A percentile compares a stretch with the other conserved stretches of the same genome.
phyloP scores from a whole-genome alignment of 1,140 invertebrate genomes.

The Bactericera cockerelli region DNA sequence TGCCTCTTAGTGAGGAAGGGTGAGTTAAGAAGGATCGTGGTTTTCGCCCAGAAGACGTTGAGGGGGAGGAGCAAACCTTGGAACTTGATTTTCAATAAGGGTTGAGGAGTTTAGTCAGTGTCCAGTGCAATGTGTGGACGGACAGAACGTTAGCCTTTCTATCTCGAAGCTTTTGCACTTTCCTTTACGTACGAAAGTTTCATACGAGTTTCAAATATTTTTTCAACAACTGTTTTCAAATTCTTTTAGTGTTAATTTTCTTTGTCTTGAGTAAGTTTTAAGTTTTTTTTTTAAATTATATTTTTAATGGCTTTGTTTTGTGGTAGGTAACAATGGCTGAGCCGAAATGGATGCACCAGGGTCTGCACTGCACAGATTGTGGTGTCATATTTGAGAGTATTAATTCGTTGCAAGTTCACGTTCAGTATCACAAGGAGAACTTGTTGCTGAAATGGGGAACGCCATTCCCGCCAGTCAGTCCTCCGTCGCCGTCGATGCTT shows the following conservation, averaged over 20 bases:
- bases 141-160: not conserved
- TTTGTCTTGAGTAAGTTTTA: not conserved
- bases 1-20: not conserved
- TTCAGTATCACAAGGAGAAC: constrained; percentile 62
- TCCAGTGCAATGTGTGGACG: constrained; percentile 1
- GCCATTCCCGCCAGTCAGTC: not conserved
- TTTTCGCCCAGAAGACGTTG: constrained; percentile 4
- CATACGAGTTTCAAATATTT: constrained; percentile 29
- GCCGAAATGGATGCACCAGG: constrained; percentile 34
- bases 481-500: not conserved
- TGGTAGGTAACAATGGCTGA: constrained; percentile 27
- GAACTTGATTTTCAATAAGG: constrained; percentile 8
- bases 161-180: not conserved
- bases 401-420: constrained; percentile 57
- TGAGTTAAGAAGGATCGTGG: constrained; percentile 9
- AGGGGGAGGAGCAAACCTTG: constrained; percentile 3
- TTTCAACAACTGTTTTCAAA: constrained; percentile 18
- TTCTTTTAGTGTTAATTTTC: constrained; percentile 16
- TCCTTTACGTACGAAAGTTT: constrained; percentile 21
- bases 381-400: constrained; percentile 51
- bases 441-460: constrained; percentile 49
- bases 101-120: constrained; percentile 5
- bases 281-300: not conserved
- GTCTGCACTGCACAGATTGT: constrained; percentile 48
- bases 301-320: constrained; percentile 27